phyloP scores from a whole-genome alignment of 2,113 vertebrate genomes.

The Ovis canadensis region DNA sequence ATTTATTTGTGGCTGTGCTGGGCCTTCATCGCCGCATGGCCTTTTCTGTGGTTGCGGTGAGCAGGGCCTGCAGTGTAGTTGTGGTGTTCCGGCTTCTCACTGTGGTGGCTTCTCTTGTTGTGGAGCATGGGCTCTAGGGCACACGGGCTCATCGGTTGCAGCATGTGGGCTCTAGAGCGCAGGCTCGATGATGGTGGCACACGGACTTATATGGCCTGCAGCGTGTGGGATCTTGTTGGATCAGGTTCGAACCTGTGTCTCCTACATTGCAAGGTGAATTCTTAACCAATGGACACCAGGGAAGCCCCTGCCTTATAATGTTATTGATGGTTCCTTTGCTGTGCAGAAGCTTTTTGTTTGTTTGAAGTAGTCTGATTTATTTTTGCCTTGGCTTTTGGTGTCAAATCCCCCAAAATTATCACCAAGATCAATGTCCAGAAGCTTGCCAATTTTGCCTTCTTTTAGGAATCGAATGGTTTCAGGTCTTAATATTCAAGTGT shows the following conservation, averaged over 20 bases:
- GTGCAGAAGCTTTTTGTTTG: not conserved
- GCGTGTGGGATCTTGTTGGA: not conserved
- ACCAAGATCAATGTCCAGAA: not conserved
- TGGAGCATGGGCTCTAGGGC: not conserved
- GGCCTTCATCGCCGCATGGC: rapidly evolving
- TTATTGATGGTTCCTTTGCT: not conserved
- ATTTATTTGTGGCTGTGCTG: not conserved
- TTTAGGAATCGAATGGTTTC: not conserved
- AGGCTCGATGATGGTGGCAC: not conserved
- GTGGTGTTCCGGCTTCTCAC: not conserved
- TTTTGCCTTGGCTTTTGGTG: not conserved
- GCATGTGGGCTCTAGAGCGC: not conserved
- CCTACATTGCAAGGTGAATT: not conserved
- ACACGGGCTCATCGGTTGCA: not conserved
- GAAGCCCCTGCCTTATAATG: not conserved
- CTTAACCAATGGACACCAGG: not conserved
- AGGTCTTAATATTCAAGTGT: not conserved
- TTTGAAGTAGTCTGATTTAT: not conserved
- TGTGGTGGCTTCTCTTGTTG: not conserved
- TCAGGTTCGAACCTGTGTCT: not conserved
- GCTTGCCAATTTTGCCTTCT: not conserved
- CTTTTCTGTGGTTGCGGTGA: not conserved
- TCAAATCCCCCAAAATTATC: not conserved
- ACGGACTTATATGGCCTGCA: not conserved
- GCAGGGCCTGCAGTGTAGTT: not conserved